These are phyloP conservation scores for Elephas maximus DNA, from an alignment of 2,113 vertebrate species.

Conservation along the genomic window DNA sequence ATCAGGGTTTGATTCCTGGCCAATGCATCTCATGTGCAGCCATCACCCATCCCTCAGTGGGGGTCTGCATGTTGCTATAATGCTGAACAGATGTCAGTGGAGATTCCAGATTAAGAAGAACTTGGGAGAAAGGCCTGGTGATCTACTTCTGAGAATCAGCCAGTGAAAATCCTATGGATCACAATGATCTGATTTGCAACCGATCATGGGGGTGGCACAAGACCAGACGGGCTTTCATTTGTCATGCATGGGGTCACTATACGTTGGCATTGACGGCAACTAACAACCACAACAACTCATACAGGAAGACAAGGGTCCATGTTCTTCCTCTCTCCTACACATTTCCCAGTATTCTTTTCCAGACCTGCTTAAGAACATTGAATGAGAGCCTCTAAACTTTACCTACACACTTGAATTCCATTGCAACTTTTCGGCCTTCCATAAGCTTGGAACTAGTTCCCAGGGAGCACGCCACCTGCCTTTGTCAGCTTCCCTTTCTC, in stretches of 20 bases:
- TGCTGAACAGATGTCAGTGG: not conserved
- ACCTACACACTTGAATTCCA: not conserved
- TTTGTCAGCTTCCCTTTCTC: not conserved
- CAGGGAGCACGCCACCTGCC: accelerated
- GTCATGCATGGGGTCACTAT: not conserved
- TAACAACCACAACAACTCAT: not conserved
- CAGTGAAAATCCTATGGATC: not conserved
- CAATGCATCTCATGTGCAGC: not conserved
- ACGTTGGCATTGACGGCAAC: not conserved
- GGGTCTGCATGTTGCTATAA: not conserved
- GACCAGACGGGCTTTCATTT: not conserved
- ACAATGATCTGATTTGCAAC: not conserved
- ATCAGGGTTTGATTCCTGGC: not conserved
- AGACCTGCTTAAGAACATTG: not conserved
- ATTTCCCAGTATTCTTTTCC: not conserved
- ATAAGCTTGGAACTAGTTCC: not conserved
- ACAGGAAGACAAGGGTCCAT: not conserved
- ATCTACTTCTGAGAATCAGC: not conserved
- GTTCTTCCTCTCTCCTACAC: not conserved
- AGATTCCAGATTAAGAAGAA: not conserved
- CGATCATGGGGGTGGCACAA: not conserved
- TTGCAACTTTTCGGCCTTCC: not conserved
- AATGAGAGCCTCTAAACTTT: not conserved
- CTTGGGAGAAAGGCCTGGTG: not conserved
- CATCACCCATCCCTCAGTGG: not conserved